These are phyloP conservation scores for Clostera curtula DNA, from an alignment of 2,888 invertebrate species.

Conservation along the genomic window DNA sequence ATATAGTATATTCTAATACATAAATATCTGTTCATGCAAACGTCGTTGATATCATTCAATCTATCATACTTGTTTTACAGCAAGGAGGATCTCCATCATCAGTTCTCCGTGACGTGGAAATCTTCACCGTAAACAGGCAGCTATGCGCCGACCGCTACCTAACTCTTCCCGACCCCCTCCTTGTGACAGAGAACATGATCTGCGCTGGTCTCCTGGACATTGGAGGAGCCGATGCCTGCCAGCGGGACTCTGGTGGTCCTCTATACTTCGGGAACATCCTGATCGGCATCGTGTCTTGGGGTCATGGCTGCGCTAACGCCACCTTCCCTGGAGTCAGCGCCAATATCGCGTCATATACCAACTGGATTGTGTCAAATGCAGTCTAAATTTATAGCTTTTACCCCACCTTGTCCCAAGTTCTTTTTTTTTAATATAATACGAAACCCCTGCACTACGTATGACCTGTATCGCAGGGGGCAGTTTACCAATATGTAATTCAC, in stretches of 20 bases:
- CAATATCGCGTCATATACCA: conserved; percentile 36
- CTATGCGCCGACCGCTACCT: conserved; percentile 36
- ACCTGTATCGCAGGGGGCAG: no score
- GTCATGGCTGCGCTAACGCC: conserved; percentile 48
- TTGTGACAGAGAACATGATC: conserved; percentile 39
- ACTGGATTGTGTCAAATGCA: no score
- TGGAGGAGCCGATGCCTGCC: conserved; percentile 36
- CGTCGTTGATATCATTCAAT: no score
- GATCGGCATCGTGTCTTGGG: conserved; percentile 58
- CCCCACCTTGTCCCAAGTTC: no score
- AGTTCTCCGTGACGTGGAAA: conserved; percentile 27
- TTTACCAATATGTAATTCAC: no score
- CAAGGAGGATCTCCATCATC: conserved; percentile 22
- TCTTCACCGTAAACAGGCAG: conserved; percentile 37
- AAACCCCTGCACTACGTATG: no score
- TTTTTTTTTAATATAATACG: no score
- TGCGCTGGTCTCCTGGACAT: conserved; percentile 39
- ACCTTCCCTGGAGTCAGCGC: conserved; percentile 58
- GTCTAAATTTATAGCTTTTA: no score
- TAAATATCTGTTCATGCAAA: no score
- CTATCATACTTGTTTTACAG: conserved; percentile 15
- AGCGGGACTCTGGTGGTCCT: conserved; percentile 50
- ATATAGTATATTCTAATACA: no score
- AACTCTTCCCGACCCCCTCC: conserved; percentile 4
- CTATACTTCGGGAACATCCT: conserved; percentile 40